Base-by-base conservation (phyloP, 1,140 invertebrate species). In the Bombus sibiricus region DNA sequence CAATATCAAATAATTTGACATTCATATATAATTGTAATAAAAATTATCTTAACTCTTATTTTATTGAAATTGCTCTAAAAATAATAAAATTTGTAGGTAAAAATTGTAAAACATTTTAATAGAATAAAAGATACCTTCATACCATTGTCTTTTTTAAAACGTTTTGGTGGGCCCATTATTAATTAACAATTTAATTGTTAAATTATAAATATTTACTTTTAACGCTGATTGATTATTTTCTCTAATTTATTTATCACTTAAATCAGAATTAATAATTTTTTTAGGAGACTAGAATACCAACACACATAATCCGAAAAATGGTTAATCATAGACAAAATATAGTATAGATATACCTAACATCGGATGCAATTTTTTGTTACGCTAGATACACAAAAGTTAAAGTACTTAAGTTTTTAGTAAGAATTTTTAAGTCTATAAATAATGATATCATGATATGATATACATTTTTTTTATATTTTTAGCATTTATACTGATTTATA, bases 101-200 rank as follows among this genome's bases (percentile, higher is more conserved):
- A 69, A 84, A 59, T 64, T 34, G 15, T 32, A 37, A n/a, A 81
- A 76, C 47, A 47, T n/a, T 28, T 71, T 18, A n/a, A 41, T 12
- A 8, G 18, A 86, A 57, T 43, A 82, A 59, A 47, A 43, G 41
- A 83, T 92, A 77, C 73, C 86, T 90, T 91, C 57, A 34, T 93
- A 94, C 94, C 92, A 81, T 91, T 92, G 69, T 95, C 94, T 86
- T 93, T 95, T 83, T 94, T 95, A 13, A 94, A 92, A 34, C 95
- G 93, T 87, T 96, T 96, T 9, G 95, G 95, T 3, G 95, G 95
- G 41, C 94, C 95, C 96, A 96, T 96, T 91, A 32, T 86, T 74
- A 47, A 62, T 18, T 32, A 43, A 93, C 9, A 39, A 43, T 15
- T 71, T 72, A 72, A 39, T 59, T 32, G 12, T 57, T 59, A 59